Conservation (phyloP, 1,140 invertebrate genomes). For the Apis cerana region DNA sequence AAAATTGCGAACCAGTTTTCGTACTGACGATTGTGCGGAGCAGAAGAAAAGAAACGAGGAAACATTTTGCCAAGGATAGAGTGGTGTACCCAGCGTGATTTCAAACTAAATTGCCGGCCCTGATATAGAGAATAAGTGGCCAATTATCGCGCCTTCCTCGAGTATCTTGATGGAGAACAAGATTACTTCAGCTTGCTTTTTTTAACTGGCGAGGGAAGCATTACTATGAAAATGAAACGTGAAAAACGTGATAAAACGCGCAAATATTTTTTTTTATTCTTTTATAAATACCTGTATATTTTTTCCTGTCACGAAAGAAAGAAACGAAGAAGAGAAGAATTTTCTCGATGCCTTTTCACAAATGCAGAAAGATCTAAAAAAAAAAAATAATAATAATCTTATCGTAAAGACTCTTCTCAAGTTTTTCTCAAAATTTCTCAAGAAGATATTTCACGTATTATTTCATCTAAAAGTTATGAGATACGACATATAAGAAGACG, state of each 20-base stretch:
- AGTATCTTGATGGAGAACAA: neutral
- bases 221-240: neutral
- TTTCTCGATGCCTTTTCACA: no score
- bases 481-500: no score
- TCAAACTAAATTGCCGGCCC: constrained; percentile 13
- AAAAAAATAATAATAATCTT: no score
- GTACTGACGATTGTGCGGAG: neutral
- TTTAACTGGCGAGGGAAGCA: neutral
- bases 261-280: no score
- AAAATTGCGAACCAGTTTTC: neutral
- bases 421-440: neutral
- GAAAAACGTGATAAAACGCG: no score
- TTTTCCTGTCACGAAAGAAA: no score
- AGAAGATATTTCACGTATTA: neutral
- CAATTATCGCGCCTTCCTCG: constrained; percentile 17
- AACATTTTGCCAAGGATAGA: constrained; percentile 14
- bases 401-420: neutral
- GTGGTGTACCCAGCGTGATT: neutral
- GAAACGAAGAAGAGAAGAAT: no score
- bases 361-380: no score
- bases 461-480: no score
- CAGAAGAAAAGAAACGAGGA: constrained; percentile 3
- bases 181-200: neutral
- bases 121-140: neutral
- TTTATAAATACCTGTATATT: no score